phyloP scores from a whole-genome alignment of 2,888 invertebrate genomes.

The Machimus atricapillus region DNA sequence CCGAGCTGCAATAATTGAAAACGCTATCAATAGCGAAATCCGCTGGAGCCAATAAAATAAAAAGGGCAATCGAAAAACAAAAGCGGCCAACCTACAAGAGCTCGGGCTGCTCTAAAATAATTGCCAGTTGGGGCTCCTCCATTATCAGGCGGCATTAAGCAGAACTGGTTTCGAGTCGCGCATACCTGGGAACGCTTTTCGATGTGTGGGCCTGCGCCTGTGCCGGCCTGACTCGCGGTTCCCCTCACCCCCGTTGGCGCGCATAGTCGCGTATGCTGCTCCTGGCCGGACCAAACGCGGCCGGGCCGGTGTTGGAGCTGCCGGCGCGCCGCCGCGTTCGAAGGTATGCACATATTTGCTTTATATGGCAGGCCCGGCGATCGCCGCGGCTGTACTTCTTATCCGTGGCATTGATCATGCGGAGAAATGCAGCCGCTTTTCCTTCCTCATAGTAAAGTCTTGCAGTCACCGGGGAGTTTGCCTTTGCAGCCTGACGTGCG shows the following conservation, averaged over 20 bases:
- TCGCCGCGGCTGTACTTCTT: background rate
- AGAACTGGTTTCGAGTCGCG: background rate
- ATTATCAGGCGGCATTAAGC: background rate
- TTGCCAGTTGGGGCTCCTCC: background rate
- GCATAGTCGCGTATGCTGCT: background rate
- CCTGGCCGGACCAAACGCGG: background rate
- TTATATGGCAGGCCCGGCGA: background rate
- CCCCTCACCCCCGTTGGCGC: background rate
- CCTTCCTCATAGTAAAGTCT: constrained; percentile 3
- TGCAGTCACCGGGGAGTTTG: background rate
- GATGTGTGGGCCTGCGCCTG: background rate
- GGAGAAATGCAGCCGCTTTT: background rate
- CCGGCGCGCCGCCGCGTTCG: background rate
- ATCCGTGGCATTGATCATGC: constrained; percentile 8
- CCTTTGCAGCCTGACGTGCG: background rate
- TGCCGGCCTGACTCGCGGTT: background rate
- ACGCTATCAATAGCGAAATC: background rate
- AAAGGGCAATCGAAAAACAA: background rate
- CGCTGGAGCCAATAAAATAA: background rate
- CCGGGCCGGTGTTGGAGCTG: background rate
- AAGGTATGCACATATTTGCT: background rate
- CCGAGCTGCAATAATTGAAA: background rate
- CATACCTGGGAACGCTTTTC: background rate
- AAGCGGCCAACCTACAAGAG: background rate
- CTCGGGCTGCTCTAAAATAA: background rate